Percentiles rank a stretch among this genome's conserved stretches.
phyloP scores from a whole-genome alignment of 1,140 invertebrate genomes.

The Leguminivora glycinivorella region DNA sequence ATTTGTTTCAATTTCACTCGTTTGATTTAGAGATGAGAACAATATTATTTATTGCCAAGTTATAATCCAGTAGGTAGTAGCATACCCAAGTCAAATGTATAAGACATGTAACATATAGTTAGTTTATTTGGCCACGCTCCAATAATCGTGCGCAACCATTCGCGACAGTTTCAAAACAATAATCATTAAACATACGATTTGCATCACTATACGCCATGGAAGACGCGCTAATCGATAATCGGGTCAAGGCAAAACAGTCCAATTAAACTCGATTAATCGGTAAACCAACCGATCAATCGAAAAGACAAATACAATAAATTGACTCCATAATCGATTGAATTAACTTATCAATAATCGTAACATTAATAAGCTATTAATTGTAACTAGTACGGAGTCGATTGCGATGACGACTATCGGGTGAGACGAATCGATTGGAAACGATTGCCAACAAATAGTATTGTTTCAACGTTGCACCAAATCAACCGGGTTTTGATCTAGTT shows the following conservation, averaged over 20 bases:
- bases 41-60: too few relatives aligned
- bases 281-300: slow-evolving; percentile 5
- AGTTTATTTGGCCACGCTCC: slow-evolving; percentile 50
- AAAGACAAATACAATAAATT: slow-evolving; percentile 4
- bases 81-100: background rate
- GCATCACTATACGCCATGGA: slow-evolving; percentile 46
- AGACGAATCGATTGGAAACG: slow-evolving; percentile 63
- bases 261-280: slow-evolving; percentile 5
- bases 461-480: slow-evolving; percentile 56
- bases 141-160: slow-evolving; percentile 63
- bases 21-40: too few relatives aligned
- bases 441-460: slow-evolving; percentile 58
- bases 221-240: slow-evolving; percentile 38
- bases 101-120: background rate
- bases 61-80: background rate
- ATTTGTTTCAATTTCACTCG: too few relatives aligned
- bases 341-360: slow-evolving; percentile 26
- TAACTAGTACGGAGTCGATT: slow-evolving; percentile 45
- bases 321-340: background rate
- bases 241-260: slow-evolving; percentile 9
- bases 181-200: slow-evolving; percentile 65
- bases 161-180: slow-evolving; percentile 67
- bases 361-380: slow-evolving; percentile 23
- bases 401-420: slow-evolving; percentile 47
- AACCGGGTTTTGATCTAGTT: slow-evolving; percentile 58